Base-by-base conservation (phyloP, 2,797 vertebrate species). In the Pantherophis vulpinus region DNA sequence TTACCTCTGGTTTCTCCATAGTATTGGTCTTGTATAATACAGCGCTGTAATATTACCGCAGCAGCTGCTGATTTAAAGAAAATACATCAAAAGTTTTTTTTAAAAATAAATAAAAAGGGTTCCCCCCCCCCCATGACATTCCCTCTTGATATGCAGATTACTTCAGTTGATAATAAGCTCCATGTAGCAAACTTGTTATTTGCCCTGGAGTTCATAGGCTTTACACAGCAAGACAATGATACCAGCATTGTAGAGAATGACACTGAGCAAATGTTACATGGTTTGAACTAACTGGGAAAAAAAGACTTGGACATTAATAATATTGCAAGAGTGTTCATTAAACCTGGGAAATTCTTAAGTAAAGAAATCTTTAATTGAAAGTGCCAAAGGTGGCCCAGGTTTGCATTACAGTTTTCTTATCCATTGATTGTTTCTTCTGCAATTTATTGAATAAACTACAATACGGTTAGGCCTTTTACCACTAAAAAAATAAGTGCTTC, bases 311-410 rank as follows among this genome's bases (percentile, higher is more conserved):
- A 91, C 94, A 0, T 25, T 95, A 91, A 95, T 96, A 96, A 96
- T 96, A 97, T 94, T 92, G 1, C 91, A 92, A 92, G 96, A 90
- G 47, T 2, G 0, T 95, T 97, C 90, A 96, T 97, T 97, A 96
- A 95, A 95, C 96, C 91, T 93, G 94, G 12, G 91, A 96, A 95
- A 90, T 95, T 79, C 95, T 96, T 97, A 96, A 96, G 94, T 96
- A 96, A 98, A 97, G 96, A 97, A 95, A 97, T 95, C 83, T 51
- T 86, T 96, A 97, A 96, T 96, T 95, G 90, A 94, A 97, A 95
- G 93, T 96, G 96, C 96, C 96, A 97, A 94, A 96, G 95, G 92
- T 96, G 96, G 96, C 97, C 95, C 90, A 95, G 58, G 2, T 70
- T 95, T 96, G 94, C 86, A 91, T 94, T 97, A 91, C 94, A 94